These are phyloP conservation scores for Phymastichus coffea DNA, from an alignment of 1,140 invertebrate species.

Conservation along the genomic window DNA sequence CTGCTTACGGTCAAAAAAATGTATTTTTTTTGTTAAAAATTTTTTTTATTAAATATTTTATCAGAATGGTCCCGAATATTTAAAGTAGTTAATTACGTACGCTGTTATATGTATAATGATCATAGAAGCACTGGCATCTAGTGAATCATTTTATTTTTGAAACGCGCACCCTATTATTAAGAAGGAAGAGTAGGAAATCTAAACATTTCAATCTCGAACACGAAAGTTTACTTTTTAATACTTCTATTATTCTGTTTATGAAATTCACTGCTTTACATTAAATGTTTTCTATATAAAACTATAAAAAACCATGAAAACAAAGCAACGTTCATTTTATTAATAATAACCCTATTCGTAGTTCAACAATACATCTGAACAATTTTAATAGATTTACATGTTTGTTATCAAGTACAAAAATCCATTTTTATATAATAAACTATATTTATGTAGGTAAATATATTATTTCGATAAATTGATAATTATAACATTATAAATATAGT, in stretches of 20 bases:
- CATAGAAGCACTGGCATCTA: conserved; percentile 12
- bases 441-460: neutral
- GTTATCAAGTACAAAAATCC: conserved; percentile 7
- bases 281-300: too few species aligned
- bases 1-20: conserved; percentile 36
- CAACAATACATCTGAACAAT: too few species aligned
- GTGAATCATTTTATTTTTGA: conserved; percentile 1
- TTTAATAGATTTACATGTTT: neutral
- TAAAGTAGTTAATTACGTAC: conserved; percentile 34
- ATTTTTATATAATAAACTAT: neutral
- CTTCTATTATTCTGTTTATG: neutral
- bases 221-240: conserved; percentile 18
- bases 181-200: neutral
- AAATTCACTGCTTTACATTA: neutral
- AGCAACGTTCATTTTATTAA: too few species aligned
- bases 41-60: conserved; percentile 32
- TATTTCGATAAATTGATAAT: neutral
- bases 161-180: neutral
- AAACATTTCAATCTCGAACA: conserved; percentile 21
- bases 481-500: neutral
- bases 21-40: conserved; percentile 10
- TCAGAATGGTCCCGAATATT: conserved; percentile 43
- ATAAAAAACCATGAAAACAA: too few species aligned
- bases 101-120: conserved; percentile 22
- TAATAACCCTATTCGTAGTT: neutral